A percentile compares a stretch with the other conserved stretches of the same genome.
Evolutionary conservation across 2,113 vertebrate species (phyloP).

Genomic region (Heliornis fulica): DNA sequence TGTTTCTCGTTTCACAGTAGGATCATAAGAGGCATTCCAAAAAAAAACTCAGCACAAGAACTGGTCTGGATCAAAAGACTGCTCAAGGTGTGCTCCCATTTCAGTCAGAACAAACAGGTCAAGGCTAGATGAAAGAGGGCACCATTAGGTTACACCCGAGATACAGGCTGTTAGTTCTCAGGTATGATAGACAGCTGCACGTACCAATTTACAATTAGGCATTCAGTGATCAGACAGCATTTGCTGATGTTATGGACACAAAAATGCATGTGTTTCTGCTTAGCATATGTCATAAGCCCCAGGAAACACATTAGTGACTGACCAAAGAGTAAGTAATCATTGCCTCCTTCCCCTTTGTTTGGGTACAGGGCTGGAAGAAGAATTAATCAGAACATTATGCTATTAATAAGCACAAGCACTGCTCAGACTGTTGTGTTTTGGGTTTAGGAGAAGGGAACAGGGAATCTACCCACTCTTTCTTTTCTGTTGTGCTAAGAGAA

Average conservation of each 20-base stretch:
- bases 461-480: not conserved
- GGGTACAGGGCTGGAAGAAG: not conserved
- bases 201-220: accelerated
- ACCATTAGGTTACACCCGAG: not conserved
- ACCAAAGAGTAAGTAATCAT: not conserved
- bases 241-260: not conserved
- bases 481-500: not conserved
- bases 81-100: not conserved
- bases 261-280: not conserved
- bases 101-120: not conserved
- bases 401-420: not conserved
- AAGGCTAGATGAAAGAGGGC: not conserved
- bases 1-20: not conserved
- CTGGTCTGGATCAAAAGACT: not conserved
- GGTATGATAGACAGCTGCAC: not conserved
- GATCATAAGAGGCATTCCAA: not conserved
- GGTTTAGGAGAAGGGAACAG: not conserved
- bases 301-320: not conserved
- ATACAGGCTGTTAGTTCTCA: not conserved
- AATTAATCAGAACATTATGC: not conserved
- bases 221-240: not conserved
- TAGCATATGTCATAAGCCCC: not conserved
- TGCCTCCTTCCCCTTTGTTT: not conserved
- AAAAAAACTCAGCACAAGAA: not conserved
- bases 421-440: not conserved